Percentiles rank a stretch among this genome's conserved stretches.
phyloP scores from a whole-genome alignment of 2,113 vertebrate genomes.

The Loxodonta africana region DNA sequence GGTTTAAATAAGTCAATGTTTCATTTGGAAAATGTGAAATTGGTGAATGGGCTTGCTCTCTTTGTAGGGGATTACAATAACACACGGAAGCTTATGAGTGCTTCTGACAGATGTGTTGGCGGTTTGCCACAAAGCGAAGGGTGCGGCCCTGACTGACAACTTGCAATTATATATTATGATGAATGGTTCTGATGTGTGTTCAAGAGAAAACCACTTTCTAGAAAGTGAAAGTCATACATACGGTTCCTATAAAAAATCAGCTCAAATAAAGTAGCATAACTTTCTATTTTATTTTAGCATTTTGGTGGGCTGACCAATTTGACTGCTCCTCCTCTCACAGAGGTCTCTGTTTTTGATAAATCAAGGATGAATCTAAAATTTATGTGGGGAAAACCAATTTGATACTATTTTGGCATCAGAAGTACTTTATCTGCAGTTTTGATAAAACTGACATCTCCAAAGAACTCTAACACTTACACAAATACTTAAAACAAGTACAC shows the following conservation, averaged over 20 bases:
- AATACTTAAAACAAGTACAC: slow-evolving; percentile 83
- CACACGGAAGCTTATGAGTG: slow-evolving; percentile 92
- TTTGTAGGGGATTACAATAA: slow-evolving; percentile 93
- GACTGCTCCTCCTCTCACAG: slow-evolving; percentile 81
- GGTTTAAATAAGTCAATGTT: slow-evolving; percentile 88
- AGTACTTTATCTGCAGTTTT: slow-evolving; percentile 88
- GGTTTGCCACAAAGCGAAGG: slow-evolving; percentile 90
- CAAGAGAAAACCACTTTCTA: slow-evolving; percentile 92
- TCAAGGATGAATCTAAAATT: slow-evolving; percentile 85
- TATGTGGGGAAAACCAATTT: slow-evolving; percentile 86
- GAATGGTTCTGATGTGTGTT: slow-evolving; percentile 92
- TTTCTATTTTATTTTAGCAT: slow-evolving; percentile 84
- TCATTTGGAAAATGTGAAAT: slow-evolving; percentile 89
- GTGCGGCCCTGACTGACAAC: slow-evolving; percentile 92
- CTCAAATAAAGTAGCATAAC: slow-evolving; percentile 86
- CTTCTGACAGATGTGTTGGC: slow-evolving; percentile 94
- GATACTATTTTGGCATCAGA: slow-evolving; percentile 86
- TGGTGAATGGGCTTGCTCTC: slow-evolving; percentile 89
- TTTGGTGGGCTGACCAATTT: slow-evolving; percentile 85
- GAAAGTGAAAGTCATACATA: slow-evolving; percentile 91
- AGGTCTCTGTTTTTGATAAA: slow-evolving; percentile 89
- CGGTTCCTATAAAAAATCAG: slow-evolving; percentile 89
- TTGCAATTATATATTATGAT: slow-evolving; percentile 90
- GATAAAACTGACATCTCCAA: slow-evolving; percentile 86
- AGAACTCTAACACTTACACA: slow-evolving; percentile 80